Percentiles rank a stretch among this genome's conserved stretches.
Evolutionary conservation across 2,888 invertebrate genomes (phyloP).

Genomic region (Machimus atricapillus): DNA sequence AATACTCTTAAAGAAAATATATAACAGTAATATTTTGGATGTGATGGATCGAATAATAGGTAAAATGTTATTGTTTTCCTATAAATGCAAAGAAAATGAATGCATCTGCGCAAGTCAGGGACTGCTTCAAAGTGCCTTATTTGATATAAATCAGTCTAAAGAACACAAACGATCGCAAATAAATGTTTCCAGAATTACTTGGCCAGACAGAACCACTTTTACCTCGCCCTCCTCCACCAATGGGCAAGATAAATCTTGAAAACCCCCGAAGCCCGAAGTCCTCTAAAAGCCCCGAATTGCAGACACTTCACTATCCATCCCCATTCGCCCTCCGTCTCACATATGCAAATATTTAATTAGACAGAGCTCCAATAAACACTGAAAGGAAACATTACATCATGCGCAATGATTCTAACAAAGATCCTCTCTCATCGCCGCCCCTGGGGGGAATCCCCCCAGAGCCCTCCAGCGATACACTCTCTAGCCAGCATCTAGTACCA

Average conservation of each 20-base stretch:
- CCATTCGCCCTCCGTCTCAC: background rate
- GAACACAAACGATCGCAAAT: background rate
- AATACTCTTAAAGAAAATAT: background rate
- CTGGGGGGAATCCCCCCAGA: background rate
- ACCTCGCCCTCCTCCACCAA: background rate
- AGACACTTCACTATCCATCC: background rate
- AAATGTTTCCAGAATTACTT: background rate
- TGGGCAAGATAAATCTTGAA: background rate
- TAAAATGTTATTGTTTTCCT: background rate
- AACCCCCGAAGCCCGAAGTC: background rate
- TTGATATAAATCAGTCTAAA: background rate
- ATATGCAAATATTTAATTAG: constrained; percentile 28
- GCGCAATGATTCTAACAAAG: background rate
- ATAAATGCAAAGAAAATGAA: background rate
- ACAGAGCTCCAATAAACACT: constrained; percentile 15
- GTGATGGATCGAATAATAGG: background rate
- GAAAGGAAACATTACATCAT: constrained; percentile 16
- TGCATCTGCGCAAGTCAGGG: background rate
- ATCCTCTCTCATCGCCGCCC: background rate
- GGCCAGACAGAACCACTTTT: background rate
- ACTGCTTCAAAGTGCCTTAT: background rate
- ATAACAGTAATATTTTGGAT: background rate
- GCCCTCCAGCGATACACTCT: background rate
- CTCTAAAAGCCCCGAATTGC: background rate
- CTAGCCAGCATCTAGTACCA: background rate